phyloP scores from a whole-genome alignment of 2,113 vertebrate species.

The Nothocercus julius region DNA sequence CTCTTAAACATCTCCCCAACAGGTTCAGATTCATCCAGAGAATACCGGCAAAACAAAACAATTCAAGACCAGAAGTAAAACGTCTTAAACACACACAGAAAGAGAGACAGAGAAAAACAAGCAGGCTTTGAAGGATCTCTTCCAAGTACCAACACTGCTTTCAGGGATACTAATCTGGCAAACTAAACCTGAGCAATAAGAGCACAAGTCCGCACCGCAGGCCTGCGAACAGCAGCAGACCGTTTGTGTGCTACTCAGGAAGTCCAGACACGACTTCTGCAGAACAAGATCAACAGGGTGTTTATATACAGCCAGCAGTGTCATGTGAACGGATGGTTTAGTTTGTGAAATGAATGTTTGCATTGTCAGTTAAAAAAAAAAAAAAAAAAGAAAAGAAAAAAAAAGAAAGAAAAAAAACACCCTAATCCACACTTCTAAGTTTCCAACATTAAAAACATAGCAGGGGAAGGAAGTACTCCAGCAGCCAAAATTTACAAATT shows the following conservation, averaged over 20 bases:
- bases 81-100: neutral
- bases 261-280: conserved; percentile 11
- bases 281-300: conserved; percentile 55
- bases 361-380: conserved; percentile 42
- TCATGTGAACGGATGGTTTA: conserved; percentile 6
- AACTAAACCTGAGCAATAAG: neutral
- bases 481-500: conserved; percentile 74
- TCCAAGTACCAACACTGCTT: conserved; percentile 32
- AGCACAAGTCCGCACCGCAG: neutral
- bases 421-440: conserved; percentile 15
- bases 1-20: neutral
- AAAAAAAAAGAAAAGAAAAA: neutral
- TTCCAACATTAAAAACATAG: conserved; percentile 57
- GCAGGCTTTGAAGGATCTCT: neutral
- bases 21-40: neutral
- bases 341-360: conserved; percentile 68
- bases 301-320: conserved; percentile 12
- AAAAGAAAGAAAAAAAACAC: neutral
- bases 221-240: neutral
- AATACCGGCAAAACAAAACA: neutral
- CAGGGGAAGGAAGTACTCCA: conserved; percentile 66
- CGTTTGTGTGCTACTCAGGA: conserved; percentile 21
- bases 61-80: neutral
- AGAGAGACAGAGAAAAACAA: neutral
- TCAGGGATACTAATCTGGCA: neutral